These are phyloP conservation scores for Epizoanthus stellaris DNA, from an alignment of 92 coral and sea anemone genomes.

Conservation along the genomic window DNA sequence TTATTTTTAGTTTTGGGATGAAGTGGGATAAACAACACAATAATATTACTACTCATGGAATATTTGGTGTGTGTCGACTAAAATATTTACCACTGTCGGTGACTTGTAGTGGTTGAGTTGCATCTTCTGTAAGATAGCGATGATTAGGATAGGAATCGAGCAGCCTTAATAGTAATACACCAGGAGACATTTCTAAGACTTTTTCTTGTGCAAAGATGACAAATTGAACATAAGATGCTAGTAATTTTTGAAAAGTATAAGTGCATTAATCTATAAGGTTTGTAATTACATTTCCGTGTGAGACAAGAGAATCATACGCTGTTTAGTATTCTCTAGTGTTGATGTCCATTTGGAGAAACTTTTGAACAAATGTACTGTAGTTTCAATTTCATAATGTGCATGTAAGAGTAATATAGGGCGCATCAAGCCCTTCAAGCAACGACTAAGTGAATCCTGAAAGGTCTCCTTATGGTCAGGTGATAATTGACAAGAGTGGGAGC, in stretches of 20 bases:
- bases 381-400: background rate
- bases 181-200: too few relatives aligned
- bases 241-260: background rate
- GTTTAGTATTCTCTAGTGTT: too few relatives aligned
- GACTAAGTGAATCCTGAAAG: too few relatives aligned
- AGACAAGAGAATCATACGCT: too few relatives aligned
- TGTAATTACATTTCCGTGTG: background rate
- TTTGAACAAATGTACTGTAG: background rate
- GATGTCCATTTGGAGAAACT: background rate
- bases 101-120: conserved; percentile 5
- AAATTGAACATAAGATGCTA: background rate
- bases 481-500: background rate
- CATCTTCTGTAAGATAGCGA: conserved; percentile 5
- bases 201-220: background rate
- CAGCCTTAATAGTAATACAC: background rate
- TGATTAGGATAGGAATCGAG: background rate
- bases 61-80: background rate
- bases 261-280: background rate
- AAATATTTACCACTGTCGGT: background rate
- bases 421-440: too few relatives aligned
- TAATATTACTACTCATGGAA: background rate
- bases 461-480: too few relatives aligned
- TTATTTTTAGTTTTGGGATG: too few relatives aligned
- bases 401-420: background rate
- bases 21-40: background rate